phyloP scores from a whole-genome alignment of 2,888 invertebrate genomes.

The Nomada flava region DNA sequence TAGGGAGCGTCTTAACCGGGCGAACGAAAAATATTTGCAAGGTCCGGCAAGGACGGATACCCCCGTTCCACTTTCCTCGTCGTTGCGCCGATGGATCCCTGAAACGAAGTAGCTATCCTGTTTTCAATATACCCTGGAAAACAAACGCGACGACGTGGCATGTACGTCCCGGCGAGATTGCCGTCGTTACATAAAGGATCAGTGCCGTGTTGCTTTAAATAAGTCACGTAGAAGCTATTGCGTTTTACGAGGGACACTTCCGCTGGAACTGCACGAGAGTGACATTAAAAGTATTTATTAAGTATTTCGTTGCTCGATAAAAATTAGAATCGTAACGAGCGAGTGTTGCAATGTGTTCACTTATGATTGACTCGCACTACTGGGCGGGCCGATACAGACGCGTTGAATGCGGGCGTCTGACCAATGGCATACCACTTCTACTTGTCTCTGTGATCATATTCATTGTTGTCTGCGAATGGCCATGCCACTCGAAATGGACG shows the following conservation, averaged over 20 bases:
- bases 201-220: conserved; percentile 12
- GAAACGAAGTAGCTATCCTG: conserved; percentile 45
- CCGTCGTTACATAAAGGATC: conserved; percentile 31
- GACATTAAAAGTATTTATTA: neutral
- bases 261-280: neutral
- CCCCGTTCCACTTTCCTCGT: conserved; percentile 35
- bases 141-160: conserved; percentile 20
- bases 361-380: neutral
- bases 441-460: neutral
- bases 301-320: neutral
- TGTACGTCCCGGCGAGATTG: conserved; percentile 11
- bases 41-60: conserved; percentile 46
- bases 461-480: neutral
- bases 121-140: conserved; percentile 47
- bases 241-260: neutral
- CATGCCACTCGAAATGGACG: neutral
- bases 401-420: neutral
- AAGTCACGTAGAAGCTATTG: conserved; percentile 39
- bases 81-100: conserved; percentile 29
- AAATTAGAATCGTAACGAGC: neutral
- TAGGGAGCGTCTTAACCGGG: conserved; percentile 13
- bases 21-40: conserved; percentile 55
- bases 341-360: neutral
- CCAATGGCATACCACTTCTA: neutral
- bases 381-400: too few species aligned